Evolutionary conservation across 2,797 vertebrate genomes (phyloP).

Genomic region (Molossus molossus): DNA sequence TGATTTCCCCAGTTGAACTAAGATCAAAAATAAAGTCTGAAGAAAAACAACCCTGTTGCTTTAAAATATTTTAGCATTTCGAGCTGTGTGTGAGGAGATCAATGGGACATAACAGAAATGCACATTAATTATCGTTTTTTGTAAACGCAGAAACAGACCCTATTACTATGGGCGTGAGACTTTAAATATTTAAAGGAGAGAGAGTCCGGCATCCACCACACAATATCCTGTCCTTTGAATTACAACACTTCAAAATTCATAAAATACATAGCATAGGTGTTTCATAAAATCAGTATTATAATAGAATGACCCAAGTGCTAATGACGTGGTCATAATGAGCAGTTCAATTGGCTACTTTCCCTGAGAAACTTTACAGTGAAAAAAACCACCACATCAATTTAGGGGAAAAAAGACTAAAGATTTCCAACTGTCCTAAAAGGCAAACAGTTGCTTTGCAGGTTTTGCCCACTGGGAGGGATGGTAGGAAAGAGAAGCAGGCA

Average conservation of each 20-base stretch:
- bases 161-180: neutral
- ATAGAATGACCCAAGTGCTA: neutral
- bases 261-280: neutral
- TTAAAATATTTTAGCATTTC: conserved; percentile 23
- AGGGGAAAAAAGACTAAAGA: neutral
- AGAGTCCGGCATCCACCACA: neutral
- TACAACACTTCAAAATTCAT: neutral
- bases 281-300: neutral
- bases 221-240: neutral
- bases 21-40: neutral
- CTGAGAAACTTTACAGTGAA: neutral
- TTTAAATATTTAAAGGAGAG: neutral
- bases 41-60: neutral
- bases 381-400: neutral
- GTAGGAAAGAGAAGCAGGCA: neutral
- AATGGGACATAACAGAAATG: neutral
- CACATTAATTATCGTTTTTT: neutral
- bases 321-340: neutral
- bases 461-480: neutral
- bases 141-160: neutral
- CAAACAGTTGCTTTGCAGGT: neutral
- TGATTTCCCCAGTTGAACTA: conserved; percentile 19
- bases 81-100: neutral
- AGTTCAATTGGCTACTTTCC: neutral
- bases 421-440: neutral